These are phyloP conservation scores for Periparus ater DNA, from an alignment of 2,797 vertebrate genomes.

Conservation along the genomic window DNA sequence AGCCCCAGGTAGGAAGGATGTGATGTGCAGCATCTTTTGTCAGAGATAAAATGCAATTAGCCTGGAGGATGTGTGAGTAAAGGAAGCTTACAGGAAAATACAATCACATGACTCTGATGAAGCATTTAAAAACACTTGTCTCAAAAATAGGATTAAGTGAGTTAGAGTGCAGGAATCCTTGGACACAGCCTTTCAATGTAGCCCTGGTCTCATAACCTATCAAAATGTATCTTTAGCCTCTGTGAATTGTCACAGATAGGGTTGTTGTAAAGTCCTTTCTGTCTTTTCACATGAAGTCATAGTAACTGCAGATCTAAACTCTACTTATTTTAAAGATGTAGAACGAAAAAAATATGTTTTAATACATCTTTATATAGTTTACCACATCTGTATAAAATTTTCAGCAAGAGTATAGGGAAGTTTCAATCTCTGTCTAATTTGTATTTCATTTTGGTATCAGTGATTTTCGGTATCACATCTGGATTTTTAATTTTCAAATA, in stretches of 20 bases:
- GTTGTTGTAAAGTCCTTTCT: neutral
- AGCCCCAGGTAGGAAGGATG: conserved; percentile 70
- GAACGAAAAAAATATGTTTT: neutral
- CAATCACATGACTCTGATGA: neutral
- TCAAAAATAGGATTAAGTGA: conserved; percentile 14
- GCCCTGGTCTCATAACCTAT: neutral
- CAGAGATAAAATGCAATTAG: conserved; percentile 70
- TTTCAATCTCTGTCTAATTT: neutral
- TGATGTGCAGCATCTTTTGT: conserved; percentile 43
- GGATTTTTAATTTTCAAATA: neutral
- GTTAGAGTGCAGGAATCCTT: neutral
- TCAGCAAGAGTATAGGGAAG: neutral
- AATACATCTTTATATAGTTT: neutral
- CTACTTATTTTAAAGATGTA: neutral
- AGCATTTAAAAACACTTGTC: conserved; percentile 8
- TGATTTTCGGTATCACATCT: neutral
- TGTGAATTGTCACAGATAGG: neutral
- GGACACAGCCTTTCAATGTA: neutral
- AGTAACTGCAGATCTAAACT: neutral
- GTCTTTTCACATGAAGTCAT: neutral
- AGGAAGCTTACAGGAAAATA: conserved; percentile 64
- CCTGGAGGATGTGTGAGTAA: conserved; percentile 45
- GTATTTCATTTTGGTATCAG: neutral
- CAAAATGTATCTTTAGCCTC: neutral
- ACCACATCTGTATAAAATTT: neutral